Conservation (phyloP, 2,113 vertebrate species). For the Leucoraja erinaceus region DNA sequence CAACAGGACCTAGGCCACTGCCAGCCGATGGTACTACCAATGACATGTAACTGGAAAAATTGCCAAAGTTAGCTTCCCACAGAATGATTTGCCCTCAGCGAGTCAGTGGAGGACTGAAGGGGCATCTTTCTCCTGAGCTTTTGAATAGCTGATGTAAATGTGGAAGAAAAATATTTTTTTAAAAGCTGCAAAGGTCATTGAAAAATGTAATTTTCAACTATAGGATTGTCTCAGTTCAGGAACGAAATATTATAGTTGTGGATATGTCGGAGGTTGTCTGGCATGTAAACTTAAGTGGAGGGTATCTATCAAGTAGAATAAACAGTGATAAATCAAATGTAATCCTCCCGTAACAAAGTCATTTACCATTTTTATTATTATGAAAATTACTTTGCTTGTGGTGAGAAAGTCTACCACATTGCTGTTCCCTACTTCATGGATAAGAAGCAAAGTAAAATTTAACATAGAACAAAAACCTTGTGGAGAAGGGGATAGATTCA, state of each 20-base stretch:
- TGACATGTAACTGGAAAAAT: neutral
- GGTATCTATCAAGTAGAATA: neutral
- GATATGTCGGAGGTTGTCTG: neutral
- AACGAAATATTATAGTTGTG: neutral
- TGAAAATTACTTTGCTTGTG: neutral
- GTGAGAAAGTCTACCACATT: neutral
- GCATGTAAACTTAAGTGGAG: neutral
- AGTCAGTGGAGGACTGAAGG: neutral
- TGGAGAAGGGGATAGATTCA: neutral
- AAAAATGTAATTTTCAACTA: neutral
- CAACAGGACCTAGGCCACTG: no score
- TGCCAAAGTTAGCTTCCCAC: neutral
- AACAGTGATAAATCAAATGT: slow-evolving; percentile 2
- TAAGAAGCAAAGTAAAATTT: neutral
- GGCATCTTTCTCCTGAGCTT: no score
- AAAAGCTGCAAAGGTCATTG: neutral
- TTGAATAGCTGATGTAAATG: neutral
- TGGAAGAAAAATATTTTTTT: neutral
- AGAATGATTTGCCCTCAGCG: neutral
- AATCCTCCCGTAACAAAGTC: neutral
- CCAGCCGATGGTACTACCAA: neutral
- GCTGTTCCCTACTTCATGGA: neutral
- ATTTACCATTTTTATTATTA: neutral
- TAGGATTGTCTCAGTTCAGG: neutral
- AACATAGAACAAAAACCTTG: neutral